Conservation (phyloP, 2,888 invertebrate species). For the Crematogaster levior region DNA sequence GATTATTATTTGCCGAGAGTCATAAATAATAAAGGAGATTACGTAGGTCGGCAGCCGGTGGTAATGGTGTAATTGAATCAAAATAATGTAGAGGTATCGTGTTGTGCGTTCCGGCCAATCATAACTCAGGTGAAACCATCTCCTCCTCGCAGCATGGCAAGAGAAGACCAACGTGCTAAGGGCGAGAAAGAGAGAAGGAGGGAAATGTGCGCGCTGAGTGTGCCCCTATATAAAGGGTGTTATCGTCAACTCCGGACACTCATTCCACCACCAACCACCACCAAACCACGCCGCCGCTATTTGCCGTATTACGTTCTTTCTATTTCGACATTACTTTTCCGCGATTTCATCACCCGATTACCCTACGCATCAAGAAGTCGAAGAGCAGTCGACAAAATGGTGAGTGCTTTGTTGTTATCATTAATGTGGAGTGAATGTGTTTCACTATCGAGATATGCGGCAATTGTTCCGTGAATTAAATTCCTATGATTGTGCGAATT, state of each 20-base stretch:
- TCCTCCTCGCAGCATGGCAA: constrained; percentile 42
- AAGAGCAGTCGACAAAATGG: constrained; percentile 53
- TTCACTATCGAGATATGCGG: neutral
- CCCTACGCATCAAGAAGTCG: constrained; percentile 32
- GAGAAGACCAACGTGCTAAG: constrained; percentile 48
- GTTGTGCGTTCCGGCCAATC: constrained; percentile 81
- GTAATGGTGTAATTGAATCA: constrained; percentile 82
- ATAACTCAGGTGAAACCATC: constrained; percentile 82
- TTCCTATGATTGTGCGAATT: neutral
- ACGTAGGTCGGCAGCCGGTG: constrained; percentile 78
- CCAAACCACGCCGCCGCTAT: constrained; percentile 47
- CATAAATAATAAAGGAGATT: constrained; percentile 81
- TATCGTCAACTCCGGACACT: constrained; percentile 82
- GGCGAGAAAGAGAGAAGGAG: neutral
- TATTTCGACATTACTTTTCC: constrained; percentile 12
- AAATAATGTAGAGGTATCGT: constrained; percentile 84
- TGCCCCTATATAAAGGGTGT: constrained; percentile 83
- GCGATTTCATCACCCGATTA: constrained; percentile 17
- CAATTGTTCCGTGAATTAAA: neutral
- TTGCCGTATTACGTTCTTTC: constrained; percentile 4
- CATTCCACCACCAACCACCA: constrained; percentile 77
- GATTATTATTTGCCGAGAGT: constrained; percentile 76
- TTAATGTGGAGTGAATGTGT: constrained; percentile 40
- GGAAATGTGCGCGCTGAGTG: constrained; percentile 81
- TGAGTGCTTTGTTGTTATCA: constrained; percentile 56